These are phyloP conservation scores for Drosophila kikkawai DNA, from an alignment of 1,140 invertebrate species.

Conservation along the genomic window DNA sequence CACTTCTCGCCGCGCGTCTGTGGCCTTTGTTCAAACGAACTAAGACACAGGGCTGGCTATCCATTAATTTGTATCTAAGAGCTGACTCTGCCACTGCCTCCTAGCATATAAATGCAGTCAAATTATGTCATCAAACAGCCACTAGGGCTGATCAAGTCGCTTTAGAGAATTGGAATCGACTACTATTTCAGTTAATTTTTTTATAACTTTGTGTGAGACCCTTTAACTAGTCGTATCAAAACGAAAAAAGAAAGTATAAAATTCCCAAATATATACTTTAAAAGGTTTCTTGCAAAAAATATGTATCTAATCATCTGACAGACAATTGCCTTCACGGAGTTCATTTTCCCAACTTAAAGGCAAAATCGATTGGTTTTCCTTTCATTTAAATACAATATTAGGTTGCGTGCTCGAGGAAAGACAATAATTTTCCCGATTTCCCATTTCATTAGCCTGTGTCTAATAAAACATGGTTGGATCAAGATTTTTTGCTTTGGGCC, in stretches of 20 bases:
- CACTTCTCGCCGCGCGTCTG: constrained; percentile 12
- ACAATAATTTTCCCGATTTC: constrained; percentile 1
- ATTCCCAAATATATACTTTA: neutral
- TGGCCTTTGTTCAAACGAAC: constrained; percentile 32
- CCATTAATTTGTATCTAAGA: constrained; percentile 58
- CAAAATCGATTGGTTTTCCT: neutral
- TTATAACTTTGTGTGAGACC: neutral
- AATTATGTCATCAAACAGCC: constrained; percentile 62
- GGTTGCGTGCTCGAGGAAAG: constrained; percentile 18
- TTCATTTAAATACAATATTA: constrained; percentile 13
- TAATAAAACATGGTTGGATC: neutral
- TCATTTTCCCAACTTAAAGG: neutral
- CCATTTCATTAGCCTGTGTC: neutral
- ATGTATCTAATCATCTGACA: neutral
- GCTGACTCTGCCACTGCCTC: constrained; percentile 13
- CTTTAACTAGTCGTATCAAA: neutral
- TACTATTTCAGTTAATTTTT: too few species aligned
- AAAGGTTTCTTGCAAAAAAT: neutral
- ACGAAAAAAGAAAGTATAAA: neutral
- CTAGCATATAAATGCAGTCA: constrained; percentile 26
- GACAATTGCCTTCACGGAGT: neutral
- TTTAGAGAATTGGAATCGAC: too few species aligned
- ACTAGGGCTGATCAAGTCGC: neutral
- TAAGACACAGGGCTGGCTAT: constrained; percentile 49
- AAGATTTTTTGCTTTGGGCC: constrained; percentile 6